Evolutionary conservation across 2,113 vertebrate genomes (phyloP), one percentile per base, ranked within the genome.

Genomic region (Chaetura pelagica): DNA sequence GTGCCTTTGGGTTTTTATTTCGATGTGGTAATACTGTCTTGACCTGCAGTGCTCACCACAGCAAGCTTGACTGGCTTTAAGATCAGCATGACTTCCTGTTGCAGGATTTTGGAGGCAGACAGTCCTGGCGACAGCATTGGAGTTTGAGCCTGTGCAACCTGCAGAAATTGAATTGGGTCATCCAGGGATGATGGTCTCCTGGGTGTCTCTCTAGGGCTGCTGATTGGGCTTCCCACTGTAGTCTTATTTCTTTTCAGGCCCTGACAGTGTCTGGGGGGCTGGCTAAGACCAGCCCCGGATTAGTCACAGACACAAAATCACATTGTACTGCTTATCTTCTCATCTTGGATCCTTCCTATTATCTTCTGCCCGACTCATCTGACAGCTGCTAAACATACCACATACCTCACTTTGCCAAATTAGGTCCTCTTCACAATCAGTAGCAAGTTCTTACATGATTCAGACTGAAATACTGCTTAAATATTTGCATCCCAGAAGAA

Each of bases 371-470:
- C 3, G 11, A 10, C 9, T 23, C 74, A 17, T 10, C 48, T 61
- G 84, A 27, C 22, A 30, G 74, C 4, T 67, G 38, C 62, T 46
- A 20, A 62, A 44, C 3, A 2, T 22, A 58, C 20, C 19, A 40
- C 0, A 0, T 9, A 32, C 61, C 23, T 38, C 13, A 4, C 62
- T 82, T 17, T 34, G 48, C 34, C 64, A 68, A 34, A 57, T 1
- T 2, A 62, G 24, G 24, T 57, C 54, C 34, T 87, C 57, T 12
- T 61, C 55, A 14, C 5, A 59, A 48, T 55, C 32, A 11, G 26
- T 5, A 42, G 58, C 18, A 21, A 63, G 15, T 29, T 90, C 46
- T 82, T 19, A 16, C 44, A 68, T 89, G 26, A 7, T 79, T 49
- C 3, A 1, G 23, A 34, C 8, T 82, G 23, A 77, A 63, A 77